Evolutionary conservation across 1,140 invertebrate genomes (phyloP), one percentile per base, ranked within the genome.

Genomic region (Araneus ventricosus): DNA sequence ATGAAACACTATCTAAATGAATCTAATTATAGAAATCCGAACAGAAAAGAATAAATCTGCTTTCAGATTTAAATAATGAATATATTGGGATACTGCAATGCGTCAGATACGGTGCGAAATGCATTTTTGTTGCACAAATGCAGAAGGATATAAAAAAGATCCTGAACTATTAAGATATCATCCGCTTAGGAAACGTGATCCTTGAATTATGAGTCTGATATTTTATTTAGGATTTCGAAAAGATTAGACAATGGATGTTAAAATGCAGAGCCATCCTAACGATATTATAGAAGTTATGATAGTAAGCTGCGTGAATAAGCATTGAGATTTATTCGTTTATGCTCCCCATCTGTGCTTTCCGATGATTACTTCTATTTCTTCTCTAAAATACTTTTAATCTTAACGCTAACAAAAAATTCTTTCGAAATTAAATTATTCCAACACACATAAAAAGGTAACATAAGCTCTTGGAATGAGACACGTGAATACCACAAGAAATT

Each of bases 401-500:
- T 24, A 82, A 27, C 41, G 24, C 24, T 45, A 82, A 27, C 7
- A 45, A 75, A 82, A 82, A 41, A 30, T 45, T 82, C 2, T 8
- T 39, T 82, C 34, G 2, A 52, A 82, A 82, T 82, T 82, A 82
- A 39, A 82, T 82, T 82, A 41, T 10, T 24, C 37, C 24, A 41
- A n/a, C 22, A 14, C 0, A 52, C 45, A 82, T 45, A 82, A 82
- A 75, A 34, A 75, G 30, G 70, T 34, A 75, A 37, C 30, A 75
- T 75, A 75, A 75, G 30, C 70, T 75, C 70, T 75, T 75, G 17
- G 30, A 37, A 82, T 82, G 79, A 82, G 79, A 30, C 37, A 45
- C 20, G 79, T 75, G 67, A 34, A 75, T 75, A 75, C 67, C 39
- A 82, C 79, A 82, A 82, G 79, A 82, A 41, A 82, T 82, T 24